These are phyloP conservation scores for Syngnathus floridae DNA, from an alignment of 2,113 vertebrate genomes.

Conservation along the genomic window DNA sequence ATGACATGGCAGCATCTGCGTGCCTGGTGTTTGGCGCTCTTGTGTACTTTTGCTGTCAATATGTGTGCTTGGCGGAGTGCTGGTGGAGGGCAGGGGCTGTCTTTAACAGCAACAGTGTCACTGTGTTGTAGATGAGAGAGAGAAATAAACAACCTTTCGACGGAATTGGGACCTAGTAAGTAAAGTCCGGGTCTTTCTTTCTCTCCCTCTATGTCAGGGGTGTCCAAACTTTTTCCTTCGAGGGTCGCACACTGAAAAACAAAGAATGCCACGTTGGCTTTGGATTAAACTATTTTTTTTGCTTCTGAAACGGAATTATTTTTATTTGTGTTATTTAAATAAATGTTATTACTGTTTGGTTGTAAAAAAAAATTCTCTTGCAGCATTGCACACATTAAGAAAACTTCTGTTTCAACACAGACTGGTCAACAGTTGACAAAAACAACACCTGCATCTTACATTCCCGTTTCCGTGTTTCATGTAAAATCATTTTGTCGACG, in stretches of 20 bases:
- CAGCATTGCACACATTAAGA: background rate
- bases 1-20: background rate
- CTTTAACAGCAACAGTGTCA: constrained; percentile 89
- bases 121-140: constrained; percentile 92
- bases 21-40: background rate
- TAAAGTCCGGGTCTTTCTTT: constrained; percentile 84
- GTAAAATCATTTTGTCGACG: background rate
- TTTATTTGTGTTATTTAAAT: background rate
- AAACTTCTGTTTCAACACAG: background rate
- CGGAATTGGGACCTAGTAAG: constrained; percentile 88
- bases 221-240: constrained; percentile 1
- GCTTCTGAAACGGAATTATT: background rate
- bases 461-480: background rate
- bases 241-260: background rate
- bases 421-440: background rate
- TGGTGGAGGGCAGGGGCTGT: constrained; percentile 73
- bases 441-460: background rate
- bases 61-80: constrained; percentile 43
- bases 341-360: background rate
- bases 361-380: background rate
- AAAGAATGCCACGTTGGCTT: background rate
- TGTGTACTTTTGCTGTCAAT: constrained; percentile 2
- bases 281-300: background rate
- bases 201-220: constrained; percentile 68
- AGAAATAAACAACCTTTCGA: constrained; percentile 82